Evolutionary conservation across 2,113 vertebrate species (phyloP).

Genomic region (Ochotona princeps): DNA sequence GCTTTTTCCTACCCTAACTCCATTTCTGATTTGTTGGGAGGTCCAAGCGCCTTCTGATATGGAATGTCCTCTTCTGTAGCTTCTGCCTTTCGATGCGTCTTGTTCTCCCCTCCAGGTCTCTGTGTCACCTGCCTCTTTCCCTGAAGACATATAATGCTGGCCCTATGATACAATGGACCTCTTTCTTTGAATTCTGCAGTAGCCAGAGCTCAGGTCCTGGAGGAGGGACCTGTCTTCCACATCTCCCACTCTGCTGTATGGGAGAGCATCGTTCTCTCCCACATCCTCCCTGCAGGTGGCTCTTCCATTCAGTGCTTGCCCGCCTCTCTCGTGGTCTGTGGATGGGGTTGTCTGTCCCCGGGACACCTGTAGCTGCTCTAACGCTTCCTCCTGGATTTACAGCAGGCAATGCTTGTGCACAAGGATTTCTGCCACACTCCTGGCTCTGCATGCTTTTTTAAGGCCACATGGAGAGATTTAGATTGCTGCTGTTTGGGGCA

Average conservation of each 20-base stretch:
- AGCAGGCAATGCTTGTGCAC: neutral
- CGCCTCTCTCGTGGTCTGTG: neutral
- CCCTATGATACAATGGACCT: neutral
- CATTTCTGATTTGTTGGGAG: neutral
- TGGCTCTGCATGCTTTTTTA: neutral
- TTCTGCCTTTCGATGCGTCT: neutral
- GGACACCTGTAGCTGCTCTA: neutral
- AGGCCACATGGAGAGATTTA: neutral
- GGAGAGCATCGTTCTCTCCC: neutral
- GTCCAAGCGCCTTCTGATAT: neutral
- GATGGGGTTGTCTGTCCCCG: neutral
- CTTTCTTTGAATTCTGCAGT: neutral
- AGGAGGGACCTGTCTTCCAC: neutral
- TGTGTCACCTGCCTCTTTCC: neutral
- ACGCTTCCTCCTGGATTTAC: neutral
- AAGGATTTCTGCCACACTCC: neutral
- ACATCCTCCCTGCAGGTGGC: rapidly evolving
- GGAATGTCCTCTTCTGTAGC: neutral
- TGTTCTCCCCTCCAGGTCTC: no score
- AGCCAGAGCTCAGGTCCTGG: neutral
- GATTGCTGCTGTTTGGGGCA: no score
- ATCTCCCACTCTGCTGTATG: neutral
- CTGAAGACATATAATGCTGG: no score
- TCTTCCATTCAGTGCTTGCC: neutral
- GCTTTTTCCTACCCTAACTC: neutral